Percentiles rank a stretch among this genome's conserved stretches.
Evolutionary conservation across 2,113 vertebrate genomes (phyloP).

Genomic region (Oplegnathus fasciatus): DNA sequence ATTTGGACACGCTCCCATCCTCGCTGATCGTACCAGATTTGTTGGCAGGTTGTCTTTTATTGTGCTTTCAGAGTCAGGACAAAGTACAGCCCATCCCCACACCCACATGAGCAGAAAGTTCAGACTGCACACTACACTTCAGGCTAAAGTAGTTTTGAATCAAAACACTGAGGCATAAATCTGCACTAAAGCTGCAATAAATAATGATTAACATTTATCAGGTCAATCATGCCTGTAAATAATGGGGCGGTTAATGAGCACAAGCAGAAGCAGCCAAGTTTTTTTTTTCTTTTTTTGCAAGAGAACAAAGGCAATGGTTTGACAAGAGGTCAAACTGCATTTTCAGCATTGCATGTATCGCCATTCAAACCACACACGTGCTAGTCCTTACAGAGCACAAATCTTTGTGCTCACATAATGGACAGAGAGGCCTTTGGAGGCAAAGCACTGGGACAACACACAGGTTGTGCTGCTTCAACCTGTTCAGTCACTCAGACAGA

Average conservation of each 20-base stretch:
- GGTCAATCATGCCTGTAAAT: slow-evolving; percentile 21
- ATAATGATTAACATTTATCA: slow-evolving; percentile 48
- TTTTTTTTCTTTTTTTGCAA: slow-evolving; percentile 21
- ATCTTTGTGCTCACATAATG: slow-evolving; percentile 78
- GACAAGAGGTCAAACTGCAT: slow-evolving; percentile 64
- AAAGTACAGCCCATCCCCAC: slow-evolving; percentile 72
- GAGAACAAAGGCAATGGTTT: slow-evolving; percentile 61
- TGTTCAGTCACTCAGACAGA: slow-evolving; percentile 53
- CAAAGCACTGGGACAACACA: slow-evolving; percentile 55
- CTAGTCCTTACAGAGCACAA: slow-evolving; percentile 69
- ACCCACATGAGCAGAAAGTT: slow-evolving; percentile 60
- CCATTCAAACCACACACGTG: slow-evolving; percentile 55
- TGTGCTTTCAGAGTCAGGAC: slow-evolving; percentile 73
- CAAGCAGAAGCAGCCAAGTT: slow-evolving; percentile 21
- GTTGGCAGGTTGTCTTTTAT: slow-evolving; percentile 65
- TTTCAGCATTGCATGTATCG: slow-evolving; percentile 62
- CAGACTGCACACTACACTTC: slow-evolving; percentile 28
- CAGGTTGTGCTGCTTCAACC: slow-evolving; percentile 60
- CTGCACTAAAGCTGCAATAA: slow-evolving; percentile 35
- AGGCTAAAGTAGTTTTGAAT: slow-evolving; percentile 33
- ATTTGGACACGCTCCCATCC: slow-evolving; percentile 43
- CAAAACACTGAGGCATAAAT: slow-evolving; percentile 31
- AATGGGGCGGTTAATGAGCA: slow-evolving; percentile 23
- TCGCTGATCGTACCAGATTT: slow-evolving; percentile 59
- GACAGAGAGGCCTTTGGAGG: slow-evolving; percentile 56